Evolutionary conservation across 1,140 invertebrate genomes (phyloP), one percentile per base, ranked within the genome.

Genomic region (Heliothis subflexa): DNA sequence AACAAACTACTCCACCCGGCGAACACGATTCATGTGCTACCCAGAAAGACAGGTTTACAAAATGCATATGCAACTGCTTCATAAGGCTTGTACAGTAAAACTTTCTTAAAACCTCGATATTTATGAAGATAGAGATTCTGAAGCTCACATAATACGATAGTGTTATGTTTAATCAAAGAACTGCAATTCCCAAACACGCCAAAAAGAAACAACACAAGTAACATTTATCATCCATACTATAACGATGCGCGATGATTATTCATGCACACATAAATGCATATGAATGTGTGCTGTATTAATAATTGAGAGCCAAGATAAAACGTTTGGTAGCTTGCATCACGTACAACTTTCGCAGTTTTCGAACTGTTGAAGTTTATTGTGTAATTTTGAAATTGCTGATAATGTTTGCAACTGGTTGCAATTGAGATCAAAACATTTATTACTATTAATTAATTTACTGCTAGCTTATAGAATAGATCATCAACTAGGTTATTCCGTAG

Each of bases 281-380:
- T 70, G 52, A 52, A 70, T 70, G 49, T 70, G 13, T 14, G 21
- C 45, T 18, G 21, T 25, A 54, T 70, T 70, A 14, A 52, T 70
- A 70, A 52, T 70, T 70, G 66, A 70, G 66, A 50, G 28, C 66
- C 47, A 54, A 52, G 66, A 70, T 70, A 70, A 70, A 54, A 54
- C 66, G 49, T 54, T 52, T 21, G 49, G 49, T 70, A 12, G 40
- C 62, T 64, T 45, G 66, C 25, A 40, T 40, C 33, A 28, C 49
- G 47, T 47, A 28, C 66, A 70, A 70, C 21, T 70, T 70, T 70
- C 66, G 25, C 14, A 28, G 21, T 25, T 54, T 70, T 52, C 47
- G 49, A 70, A 47, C 45, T 18, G 25, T 49, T 0, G 1, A 14
- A 1, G 12, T 7, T 28, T 54, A 70, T 70, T n/a, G 1, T 52